Conservation (phyloP, 23 tunicate species). For the Pegea sp. region DNA sequence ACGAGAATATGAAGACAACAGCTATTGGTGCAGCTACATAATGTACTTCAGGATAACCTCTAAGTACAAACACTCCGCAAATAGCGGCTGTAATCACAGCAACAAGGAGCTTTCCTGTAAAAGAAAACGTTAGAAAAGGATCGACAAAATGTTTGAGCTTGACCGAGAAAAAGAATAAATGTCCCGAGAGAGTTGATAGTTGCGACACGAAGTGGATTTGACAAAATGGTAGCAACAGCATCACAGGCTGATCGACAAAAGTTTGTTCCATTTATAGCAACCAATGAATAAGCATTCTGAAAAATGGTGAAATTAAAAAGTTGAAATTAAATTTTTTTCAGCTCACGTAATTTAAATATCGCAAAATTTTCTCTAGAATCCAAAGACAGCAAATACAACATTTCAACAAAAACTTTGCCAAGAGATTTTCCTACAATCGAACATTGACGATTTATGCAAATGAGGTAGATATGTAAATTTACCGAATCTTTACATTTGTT, state of each 20-base stretch:
- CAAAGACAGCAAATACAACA: constrained; percentile 76
- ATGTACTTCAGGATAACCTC: constrained; percentile 32
- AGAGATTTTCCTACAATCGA: constrained; percentile 52
- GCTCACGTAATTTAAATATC: constrained; percentile 80
- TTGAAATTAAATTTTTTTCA: not conserved
- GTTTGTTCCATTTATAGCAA: constrained; percentile 80
- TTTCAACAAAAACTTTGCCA: constrained; percentile 52
- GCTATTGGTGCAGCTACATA: constrained; percentile 44
- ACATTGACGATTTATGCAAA: too few relatives aligned
- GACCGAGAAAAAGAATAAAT: constrained; percentile 71
- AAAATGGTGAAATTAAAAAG: too few relatives aligned
- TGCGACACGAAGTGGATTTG: constrained; percentile 67
- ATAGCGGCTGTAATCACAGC: constrained; percentile 52
- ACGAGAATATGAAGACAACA: constrained; percentile 48
- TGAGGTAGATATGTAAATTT: constrained; percentile 5
- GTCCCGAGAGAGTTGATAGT: constrained; percentile 77
- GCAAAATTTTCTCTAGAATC: constrained; percentile 49
- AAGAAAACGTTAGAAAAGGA: not conserved
- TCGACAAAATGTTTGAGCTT: too few relatives aligned
- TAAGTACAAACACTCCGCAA: constrained; percentile 42
- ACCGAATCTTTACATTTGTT: constrained; percentile 59
- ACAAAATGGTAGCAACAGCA: constrained; percentile 66
- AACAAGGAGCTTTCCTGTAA: constrained; percentile 62
- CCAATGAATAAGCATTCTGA: constrained; percentile 79
- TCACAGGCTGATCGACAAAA: constrained; percentile 84